Conservation (phyloP, 2,113 vertebrate genomes). For the Taxidea taxus region DNA sequence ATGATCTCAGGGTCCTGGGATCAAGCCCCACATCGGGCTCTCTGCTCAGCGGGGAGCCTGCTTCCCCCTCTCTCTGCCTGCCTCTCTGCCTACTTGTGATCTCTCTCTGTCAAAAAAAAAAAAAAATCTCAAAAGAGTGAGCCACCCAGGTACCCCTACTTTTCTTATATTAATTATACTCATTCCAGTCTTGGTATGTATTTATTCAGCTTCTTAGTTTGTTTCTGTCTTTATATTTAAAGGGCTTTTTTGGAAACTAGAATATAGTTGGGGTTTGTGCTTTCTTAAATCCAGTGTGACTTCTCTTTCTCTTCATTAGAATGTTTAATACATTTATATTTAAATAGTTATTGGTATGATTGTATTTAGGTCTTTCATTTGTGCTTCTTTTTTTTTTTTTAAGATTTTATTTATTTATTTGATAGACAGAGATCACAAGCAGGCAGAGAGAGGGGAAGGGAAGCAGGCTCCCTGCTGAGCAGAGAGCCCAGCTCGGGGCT, state of each 20-base stretch:
- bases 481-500: too few relatives aligned
- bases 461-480: too few relatives aligned
- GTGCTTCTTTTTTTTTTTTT: neutral
- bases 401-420: too few relatives aligned
- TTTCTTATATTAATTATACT: neutral
- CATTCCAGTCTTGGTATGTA: neutral
- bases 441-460: too few relatives aligned
- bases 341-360: neutral
- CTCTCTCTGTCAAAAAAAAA: too few relatives aligned
- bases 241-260: neutral
- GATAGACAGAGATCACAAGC: too few relatives aligned
- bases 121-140: neutral
- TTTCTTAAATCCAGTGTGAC: neutral
- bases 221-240: constrained; percentile 11
- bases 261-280: neutral
- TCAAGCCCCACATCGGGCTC: fast-evolving
- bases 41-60: too few relatives aligned
- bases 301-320: neutral
- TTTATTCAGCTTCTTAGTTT: neutral
- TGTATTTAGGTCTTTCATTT: neutral
- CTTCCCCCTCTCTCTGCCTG: too few relatives aligned
- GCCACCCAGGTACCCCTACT: neutral
- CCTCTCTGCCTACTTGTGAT: too few relatives aligned
- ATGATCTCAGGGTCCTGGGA: too few relatives aligned
- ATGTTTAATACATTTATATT: neutral